Conservation (phyloP, 2,113 vertebrate genomes). For the Sebastes schlegelii region DNA sequence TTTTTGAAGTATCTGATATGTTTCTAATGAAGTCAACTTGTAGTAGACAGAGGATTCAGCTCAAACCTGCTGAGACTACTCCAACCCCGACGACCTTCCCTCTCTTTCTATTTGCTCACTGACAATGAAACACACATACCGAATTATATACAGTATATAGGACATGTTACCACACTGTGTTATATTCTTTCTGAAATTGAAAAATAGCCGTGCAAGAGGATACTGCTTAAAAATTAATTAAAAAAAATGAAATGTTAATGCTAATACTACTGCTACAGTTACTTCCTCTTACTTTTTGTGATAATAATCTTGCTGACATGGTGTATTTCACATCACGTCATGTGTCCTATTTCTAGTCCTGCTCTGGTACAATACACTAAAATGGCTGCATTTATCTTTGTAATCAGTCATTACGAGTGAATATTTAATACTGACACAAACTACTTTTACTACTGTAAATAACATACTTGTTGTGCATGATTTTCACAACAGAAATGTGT, state of each 20-base stretch:
- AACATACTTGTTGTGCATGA: neutral
- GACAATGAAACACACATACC: neutral
- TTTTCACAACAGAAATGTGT: neutral
- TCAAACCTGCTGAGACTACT: neutral
- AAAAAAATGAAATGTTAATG: neutral
- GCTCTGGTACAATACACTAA: neutral
- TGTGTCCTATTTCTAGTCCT: neutral
- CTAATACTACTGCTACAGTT: neutral
- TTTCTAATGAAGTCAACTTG: constrained; percentile 20
- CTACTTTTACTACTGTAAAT: neutral
- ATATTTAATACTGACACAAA: neutral
- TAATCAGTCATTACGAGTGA: neutral
- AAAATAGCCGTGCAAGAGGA: neutral
- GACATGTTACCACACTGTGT: neutral
- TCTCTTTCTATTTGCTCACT: neutral
- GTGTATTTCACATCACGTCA: neutral
- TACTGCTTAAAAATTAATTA: neutral
- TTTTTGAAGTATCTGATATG: constrained; percentile 55
- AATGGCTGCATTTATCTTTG: neutral
- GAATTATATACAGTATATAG: neutral
- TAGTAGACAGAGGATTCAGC: constrained; percentile 9
- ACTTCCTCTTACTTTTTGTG: neutral
- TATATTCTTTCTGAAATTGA: neutral
- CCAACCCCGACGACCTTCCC: neutral
- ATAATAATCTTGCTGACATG: neutral